Evolutionary conservation across 2,888 invertebrate genomes (phyloP).

Genomic region (Pristionchus mayeri): DNA sequence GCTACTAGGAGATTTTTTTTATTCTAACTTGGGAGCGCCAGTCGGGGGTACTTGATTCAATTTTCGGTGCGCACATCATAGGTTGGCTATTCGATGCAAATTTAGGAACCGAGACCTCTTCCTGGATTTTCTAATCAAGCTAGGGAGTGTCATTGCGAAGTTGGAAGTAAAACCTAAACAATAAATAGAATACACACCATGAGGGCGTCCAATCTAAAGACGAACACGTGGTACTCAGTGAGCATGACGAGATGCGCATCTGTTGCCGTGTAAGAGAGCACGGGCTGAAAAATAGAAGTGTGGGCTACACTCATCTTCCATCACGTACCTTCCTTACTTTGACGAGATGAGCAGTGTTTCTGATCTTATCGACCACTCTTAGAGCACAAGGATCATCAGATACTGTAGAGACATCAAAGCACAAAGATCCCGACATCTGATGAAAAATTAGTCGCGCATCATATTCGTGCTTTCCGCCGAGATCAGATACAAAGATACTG

Average conservation of each 20-base stretch:
- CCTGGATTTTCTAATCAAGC: too few relatives aligned
- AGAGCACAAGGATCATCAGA: not conserved
- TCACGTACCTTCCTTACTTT: not conserved
- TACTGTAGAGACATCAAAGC: not conserved
- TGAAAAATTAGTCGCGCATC: not conserved
- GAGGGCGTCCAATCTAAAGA: not conserved
- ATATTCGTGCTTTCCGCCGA: not conserved
- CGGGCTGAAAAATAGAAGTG: not conserved
- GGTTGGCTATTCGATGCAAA: too few relatives aligned
- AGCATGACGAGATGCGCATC: not conserved
- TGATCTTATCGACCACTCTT: not conserved
- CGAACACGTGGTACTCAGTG: not conserved
- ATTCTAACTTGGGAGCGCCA: too few relatives aligned
- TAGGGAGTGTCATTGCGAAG: too few relatives aligned
- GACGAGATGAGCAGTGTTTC: not conserved
- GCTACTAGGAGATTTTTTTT: too few relatives aligned
- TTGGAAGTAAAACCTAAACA: too few relatives aligned
- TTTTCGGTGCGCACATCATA: too few relatives aligned
- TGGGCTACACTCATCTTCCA: not conserved
- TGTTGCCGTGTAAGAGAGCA: not conserved
- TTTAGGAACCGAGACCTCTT: too few relatives aligned
- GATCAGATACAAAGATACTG: not conserved
- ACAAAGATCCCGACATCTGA: not conserved
- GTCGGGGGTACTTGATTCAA: too few relatives aligned
- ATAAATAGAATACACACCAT: too few relatives aligned